These are phyloP conservation scores for Syritta pipiens DNA, from an alignment of 2,888 invertebrate genomes.

Conservation along the genomic window DNA sequence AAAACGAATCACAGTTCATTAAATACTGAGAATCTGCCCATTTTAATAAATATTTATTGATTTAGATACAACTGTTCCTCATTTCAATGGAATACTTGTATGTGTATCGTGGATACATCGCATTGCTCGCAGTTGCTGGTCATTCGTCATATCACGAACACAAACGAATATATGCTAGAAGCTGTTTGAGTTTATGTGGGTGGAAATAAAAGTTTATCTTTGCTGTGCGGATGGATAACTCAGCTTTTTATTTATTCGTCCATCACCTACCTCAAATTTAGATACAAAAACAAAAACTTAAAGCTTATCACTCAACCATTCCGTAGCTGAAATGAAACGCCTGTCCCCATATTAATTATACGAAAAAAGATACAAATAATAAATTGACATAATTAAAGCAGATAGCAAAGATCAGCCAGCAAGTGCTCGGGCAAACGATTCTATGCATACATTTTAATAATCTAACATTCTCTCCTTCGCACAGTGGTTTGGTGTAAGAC, in stretches of 20 bases:
- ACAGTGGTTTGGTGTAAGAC: no score
- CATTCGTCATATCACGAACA: constrained; percentile 55
- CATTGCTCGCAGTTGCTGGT: constrained; percentile 47
- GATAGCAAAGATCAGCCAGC: constrained; percentile 57
- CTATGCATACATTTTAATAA: constrained; percentile 43
- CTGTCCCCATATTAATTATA: constrained; percentile 51
- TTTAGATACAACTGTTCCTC: constrained; percentile 2
- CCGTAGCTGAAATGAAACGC: constrained; percentile 36
- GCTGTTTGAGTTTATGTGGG: constrained; percentile 50
- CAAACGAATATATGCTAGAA: constrained; percentile 39
- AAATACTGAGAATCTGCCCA: constrained; percentile 35
- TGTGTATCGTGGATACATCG: constrained; percentile 9
- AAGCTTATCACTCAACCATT: constrained; percentile 41
- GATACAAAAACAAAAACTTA: constrained; percentile 25
- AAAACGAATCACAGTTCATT: constrained; percentile 40
- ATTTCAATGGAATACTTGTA: constrained; percentile 26
- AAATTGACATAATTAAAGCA: constrained; percentile 63
- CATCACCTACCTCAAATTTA: constrained; percentile 45
- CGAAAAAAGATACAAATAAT: constrained; percentile 48
- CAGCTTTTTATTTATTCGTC: constrained; percentile 11
- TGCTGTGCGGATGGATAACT: constrained; percentile 11
- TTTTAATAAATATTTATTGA: constrained; percentile 50
- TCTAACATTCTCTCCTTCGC: constrained; percentile 24
- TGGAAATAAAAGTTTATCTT: constrained; percentile 58
- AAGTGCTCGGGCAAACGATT: constrained; percentile 45